These are phyloP conservation scores for Haemorhous mexicanus DNA, from an alignment of 2,113 vertebrate genomes.

Conservation along the genomic window DNA sequence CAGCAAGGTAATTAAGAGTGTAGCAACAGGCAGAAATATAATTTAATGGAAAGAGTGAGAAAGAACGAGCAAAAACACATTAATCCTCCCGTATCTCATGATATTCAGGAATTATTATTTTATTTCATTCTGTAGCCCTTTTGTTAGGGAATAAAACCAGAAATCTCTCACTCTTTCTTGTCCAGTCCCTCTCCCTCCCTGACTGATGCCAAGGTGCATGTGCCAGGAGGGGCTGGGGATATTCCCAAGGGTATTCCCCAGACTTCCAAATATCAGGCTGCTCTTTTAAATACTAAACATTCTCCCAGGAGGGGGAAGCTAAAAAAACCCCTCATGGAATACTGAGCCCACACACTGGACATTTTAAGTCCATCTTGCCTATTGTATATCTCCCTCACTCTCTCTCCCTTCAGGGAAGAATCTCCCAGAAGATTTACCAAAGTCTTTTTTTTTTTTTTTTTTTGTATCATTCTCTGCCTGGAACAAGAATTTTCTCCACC, in stretches of 20 bases:
- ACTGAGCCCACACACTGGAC: not conserved
- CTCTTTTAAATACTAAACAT: not conserved
- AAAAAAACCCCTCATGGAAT: not conserved
- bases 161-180: not conserved
- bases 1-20: not conserved
- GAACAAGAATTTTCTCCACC: conserved; percentile 18
- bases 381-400: not conserved
- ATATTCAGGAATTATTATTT: not conserved
- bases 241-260: not conserved
- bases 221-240: not conserved
- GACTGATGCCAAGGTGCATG: too few species aligned
- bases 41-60: not conserved
- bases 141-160: not conserved
- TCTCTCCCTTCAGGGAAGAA: not conserved
- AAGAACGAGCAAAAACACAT: not conserved
- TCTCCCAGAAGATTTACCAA: not conserved
- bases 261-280: not conserved
- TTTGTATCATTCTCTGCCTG: not conserved
- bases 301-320: not conserved
- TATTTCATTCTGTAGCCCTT: not conserved
- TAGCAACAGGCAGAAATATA: not conserved
- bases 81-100: not conserved
- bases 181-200: not conserved
- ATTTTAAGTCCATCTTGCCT: not conserved
- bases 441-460: too few species aligned